A percentile compares a stretch with the other conserved stretches of the same genome.
Conservation (phyloP, 1,140 invertebrate genomes). For the Polyergus mexicanus region DNA sequence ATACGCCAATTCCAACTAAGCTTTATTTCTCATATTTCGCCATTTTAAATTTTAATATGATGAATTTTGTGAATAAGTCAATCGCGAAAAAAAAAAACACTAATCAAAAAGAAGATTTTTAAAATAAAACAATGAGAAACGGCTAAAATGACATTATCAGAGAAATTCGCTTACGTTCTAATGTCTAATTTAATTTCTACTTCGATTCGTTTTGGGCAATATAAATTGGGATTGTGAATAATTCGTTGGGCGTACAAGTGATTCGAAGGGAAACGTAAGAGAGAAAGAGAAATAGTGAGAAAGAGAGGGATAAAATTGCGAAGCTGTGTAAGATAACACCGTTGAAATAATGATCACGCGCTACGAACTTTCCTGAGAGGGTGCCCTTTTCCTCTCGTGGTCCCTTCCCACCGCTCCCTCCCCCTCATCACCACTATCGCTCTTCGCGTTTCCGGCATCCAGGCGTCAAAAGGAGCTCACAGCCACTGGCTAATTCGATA, state of each 20-base stretch:
- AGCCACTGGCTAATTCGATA: slow-evolving; percentile 75
- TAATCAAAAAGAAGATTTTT: background rate
- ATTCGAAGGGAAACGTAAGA: background rate
- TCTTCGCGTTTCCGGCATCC: slow-evolving; percentile 33
- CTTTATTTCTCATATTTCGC: background rate
- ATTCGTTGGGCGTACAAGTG: slow-evolving; percentile 7
- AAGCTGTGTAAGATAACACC: slow-evolving; percentile 69
- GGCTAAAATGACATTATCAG: background rate
- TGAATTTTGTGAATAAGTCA: slow-evolving; percentile 13
- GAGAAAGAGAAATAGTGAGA: background rate
- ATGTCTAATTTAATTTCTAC: slow-evolving; percentile 18
- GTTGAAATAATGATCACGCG: slow-evolving; percentile 63
- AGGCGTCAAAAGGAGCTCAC: slow-evolving; percentile 67
- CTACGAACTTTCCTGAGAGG: slow-evolving; percentile 26
- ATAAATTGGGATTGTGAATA: slow-evolving; percentile 12
- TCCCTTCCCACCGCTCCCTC: background rate
- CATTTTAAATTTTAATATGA: background rate
- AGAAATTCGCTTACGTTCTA: slow-evolving; percentile 12
- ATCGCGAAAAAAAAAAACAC: background rate
- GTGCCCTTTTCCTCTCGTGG: slow-evolving; percentile 12
- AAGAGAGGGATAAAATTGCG: slow-evolving; percentile 36
- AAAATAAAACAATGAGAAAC: slow-evolving; percentile 16
- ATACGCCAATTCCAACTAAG: background rate
- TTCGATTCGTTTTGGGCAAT: background rate
- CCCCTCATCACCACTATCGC: slow-evolving; percentile 27